Percentiles rank a stretch among this genome's conserved stretches.
phyloP scores from a whole-genome alignment of 2,888 invertebrate species.

The Spialia ferax region DNA sequence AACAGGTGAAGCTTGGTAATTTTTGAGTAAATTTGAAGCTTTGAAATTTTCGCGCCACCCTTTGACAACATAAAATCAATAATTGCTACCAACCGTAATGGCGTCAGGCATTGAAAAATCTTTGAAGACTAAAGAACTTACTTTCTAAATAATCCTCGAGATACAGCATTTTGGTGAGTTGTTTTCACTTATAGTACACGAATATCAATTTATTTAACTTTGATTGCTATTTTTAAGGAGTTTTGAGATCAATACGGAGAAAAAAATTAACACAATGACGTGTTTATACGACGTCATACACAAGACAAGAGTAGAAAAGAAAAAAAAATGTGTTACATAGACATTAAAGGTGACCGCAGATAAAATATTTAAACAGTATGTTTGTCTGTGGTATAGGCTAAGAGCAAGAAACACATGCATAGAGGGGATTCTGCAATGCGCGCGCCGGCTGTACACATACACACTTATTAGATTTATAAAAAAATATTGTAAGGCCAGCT shows the following conservation, averaged over 20 bases:
- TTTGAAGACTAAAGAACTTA: slow-evolving; percentile 86
- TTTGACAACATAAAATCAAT: slow-evolving; percentile 30
- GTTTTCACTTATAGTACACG: slow-evolving; percentile 19
- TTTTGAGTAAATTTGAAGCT: not conserved
- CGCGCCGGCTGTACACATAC: too few species aligned
- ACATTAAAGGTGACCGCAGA: too few species aligned
- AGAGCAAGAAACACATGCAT: too few species aligned
- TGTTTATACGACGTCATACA: slow-evolving; percentile 47
- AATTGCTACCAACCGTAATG: slow-evolving; percentile 62
- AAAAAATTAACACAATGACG: slow-evolving; percentile 53
- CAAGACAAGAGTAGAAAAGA: too few species aligned
- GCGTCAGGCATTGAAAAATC: slow-evolving; percentile 59
- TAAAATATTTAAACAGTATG: too few species aligned
- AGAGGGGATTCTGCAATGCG: too few species aligned
- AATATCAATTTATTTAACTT: slow-evolving; percentile 21
- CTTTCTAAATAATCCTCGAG: slow-evolving; percentile 99
- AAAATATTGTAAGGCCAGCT: too few species aligned
- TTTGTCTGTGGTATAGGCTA: too few species aligned
- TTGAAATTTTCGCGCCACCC: slow-evolving; percentile 59
- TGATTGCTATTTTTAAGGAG: slow-evolving; percentile 28
- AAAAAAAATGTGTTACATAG: too few species aligned
- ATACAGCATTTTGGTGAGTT: slow-evolving; percentile 92
- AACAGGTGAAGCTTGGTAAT: too few species aligned
- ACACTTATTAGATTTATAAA: too few species aligned
- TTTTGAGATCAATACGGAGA: slow-evolving; percentile 40